Base-by-base conservation (phyloP, 2,888 invertebrate species). In the Ganaspis brasiliensis region DNA sequence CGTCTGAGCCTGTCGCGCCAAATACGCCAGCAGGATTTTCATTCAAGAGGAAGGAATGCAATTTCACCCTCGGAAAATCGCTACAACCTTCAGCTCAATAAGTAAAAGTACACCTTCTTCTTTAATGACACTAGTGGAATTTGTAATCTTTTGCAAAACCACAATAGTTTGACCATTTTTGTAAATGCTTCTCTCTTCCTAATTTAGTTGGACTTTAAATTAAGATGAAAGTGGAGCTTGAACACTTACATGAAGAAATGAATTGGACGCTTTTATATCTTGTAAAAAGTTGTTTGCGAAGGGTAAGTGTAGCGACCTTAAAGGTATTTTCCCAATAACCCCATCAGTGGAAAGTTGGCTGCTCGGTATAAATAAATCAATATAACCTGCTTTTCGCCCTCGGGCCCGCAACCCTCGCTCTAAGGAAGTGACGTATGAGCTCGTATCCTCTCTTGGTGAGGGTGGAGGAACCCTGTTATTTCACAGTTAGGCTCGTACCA, bases 291-390 rank as follows among this genome's bases (percentile, higher is more conserved):
- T 31, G 19, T 52, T 52, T 52, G 19, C 8, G 52, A 52, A 19
- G 52, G 19, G 52, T 19, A 52, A 52, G 52, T 19, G 52, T 19
- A 52, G 52, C 19, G 49, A 16, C 78, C 72, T 73, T 79, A 79
- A 82, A 84, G 85, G 82, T 85, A 87, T 83, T 86, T 87, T 85
- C 81, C 84, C 87, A 87, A 90, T 90, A 90, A 90, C 89, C 88
- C 86, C 83, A 87, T 89, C 88, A 81, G 79, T 77, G 80, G 71
- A 81, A 78, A 81, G 84, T 83, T 79, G 83, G 78, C 82, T 85
- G 82, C 85, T 84, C 83, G 83, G 85, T 88, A 86, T 89, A 89
- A 90, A 90, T 91, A 90, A 91, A 91, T 90, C 91, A 90, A 90
- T 91, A 90, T 88, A 87, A 87, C 87, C 87, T 84, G 86, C 83